Base-by-base conservation (phyloP, 2,113 vertebrate genomes). In the Sturnus vulgaris region DNA sequence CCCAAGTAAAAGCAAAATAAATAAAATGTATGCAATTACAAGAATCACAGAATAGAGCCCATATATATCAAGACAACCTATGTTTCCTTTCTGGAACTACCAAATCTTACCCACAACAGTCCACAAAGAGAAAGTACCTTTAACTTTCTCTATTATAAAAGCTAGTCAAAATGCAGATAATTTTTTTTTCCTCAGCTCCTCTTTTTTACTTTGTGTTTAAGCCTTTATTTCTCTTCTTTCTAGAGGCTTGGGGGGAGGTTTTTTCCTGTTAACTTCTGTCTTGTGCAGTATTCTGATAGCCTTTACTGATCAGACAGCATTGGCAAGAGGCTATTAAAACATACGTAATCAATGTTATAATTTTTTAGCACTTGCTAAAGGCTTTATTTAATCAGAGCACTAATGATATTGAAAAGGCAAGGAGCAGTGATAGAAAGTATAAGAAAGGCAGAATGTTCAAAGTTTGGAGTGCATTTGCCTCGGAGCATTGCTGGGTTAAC, bases 361-460 rank as follows among this genome's bases (percentile, higher is more conserved):
- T 91, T 90, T 91, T 73, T 91, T 31, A 87, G 66, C 55, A 37
- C 39, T 94, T 70, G 75, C 95, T 94, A 92, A 93, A 91, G 94
- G 93, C 90, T 90, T 93, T 70, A 39, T 86, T 91, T 94, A 95
- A 95, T 93, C 85, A 88, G 59, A 80, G 24, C 3, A 3, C 56
- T 96, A 95, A 96, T 73, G 90, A 75, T 68, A 93, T 28, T 59
- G 82, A 61, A 94, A 93, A 95, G n/a, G 39, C 69, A 78, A 88
- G 87, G n/a, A 72, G 70, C 18, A 94, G 55, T 19, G 60, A 57
- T 65, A 71, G 86, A 93, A 96, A 91, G 77, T 81, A 37, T 19
- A 37, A 91, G 66, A 68, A 85, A 92, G 42, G 86, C 59, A 79
- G 53, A 59, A 42, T 5, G 53, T 14, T 86, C 69, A 42, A 85